Conservation (phyloP, 2,113 vertebrate species). For the Tachycineta bicolor region DNA sequence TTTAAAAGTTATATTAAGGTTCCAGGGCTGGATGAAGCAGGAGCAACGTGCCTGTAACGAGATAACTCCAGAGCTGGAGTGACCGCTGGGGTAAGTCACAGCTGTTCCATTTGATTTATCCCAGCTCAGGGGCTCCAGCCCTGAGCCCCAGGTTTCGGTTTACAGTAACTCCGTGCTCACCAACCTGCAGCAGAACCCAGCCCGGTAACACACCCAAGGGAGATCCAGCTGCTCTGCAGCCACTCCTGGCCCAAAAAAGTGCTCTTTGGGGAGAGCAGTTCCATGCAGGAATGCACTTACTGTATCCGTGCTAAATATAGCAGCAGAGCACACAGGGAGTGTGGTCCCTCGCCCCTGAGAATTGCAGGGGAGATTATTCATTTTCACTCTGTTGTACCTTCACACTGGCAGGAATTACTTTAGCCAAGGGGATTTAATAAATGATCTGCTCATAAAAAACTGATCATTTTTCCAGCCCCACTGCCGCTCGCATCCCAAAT, state of each 20-base stretch:
- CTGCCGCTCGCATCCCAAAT: neutral
- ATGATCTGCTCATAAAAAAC: constrained; percentile 37
- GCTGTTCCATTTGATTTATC: constrained; percentile 53
- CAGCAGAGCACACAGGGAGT: neutral
- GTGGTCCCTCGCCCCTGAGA: neutral
- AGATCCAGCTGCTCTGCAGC: neutral
- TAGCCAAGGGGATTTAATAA: constrained; percentile 63
- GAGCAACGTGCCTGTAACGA: constrained; percentile 31
- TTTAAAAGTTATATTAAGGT: constrained; percentile 64
- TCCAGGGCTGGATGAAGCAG: neutral
- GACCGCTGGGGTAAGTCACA: neutral
- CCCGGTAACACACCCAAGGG: neutral
- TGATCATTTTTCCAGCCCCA: neutral
- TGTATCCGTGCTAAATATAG: constrained; percentile 65
- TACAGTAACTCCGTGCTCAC: neutral
- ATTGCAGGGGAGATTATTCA: constrained; percentile 49
- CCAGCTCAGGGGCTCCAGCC: neutral
- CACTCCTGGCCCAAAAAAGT: neutral
- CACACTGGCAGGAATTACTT: constrained; percentile 48
- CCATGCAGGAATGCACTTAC: constrained; percentile 46
- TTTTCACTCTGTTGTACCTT: constrained; percentile 52
- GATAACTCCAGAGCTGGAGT: constrained; percentile 29
- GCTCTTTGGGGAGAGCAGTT: constrained; percentile 2
- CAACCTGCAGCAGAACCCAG: neutral
- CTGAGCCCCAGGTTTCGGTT: neutral